Percentiles rank a stretch among this genome's conserved stretches.
These are phyloP conservation scores for Pheosia tremula DNA, from an alignment of 2,888 invertebrate species.

Conservation along the genomic window DNA sequence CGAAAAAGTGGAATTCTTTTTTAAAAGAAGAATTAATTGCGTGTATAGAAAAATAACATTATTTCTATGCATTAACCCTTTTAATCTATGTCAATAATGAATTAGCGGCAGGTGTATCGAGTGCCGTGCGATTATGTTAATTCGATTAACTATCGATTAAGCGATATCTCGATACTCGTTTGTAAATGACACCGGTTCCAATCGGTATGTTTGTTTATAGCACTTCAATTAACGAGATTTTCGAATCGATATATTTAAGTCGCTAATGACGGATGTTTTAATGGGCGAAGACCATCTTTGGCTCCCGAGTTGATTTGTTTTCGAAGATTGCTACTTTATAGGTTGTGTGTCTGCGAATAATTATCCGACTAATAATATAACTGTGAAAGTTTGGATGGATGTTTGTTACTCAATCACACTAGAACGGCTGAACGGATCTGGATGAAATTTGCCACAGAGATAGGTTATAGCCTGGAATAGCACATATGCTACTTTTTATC, in stretches of 20 bases:
- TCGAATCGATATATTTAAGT: constrained; percentile 21
- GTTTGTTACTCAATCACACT: too few species aligned
- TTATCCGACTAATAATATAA: too few species aligned
- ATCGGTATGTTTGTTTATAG: constrained; percentile 21
- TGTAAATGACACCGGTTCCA: constrained; percentile 38
- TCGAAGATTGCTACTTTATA: neutral
- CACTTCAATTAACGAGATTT: constrained; percentile 24
- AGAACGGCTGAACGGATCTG: too few species aligned
- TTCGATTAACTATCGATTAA: constrained; percentile 49
- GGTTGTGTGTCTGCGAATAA: too few species aligned
- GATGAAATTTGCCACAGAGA: too few species aligned
- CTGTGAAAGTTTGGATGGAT: too few species aligned
- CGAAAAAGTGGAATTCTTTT: too few species aligned
- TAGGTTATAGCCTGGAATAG: too few species aligned
- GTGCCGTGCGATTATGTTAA: constrained; percentile 49
- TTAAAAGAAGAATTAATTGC: neutral
- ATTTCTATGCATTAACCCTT: constrained; percentile 13
- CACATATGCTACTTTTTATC: too few species aligned
- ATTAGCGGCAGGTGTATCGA: constrained; percentile 46
- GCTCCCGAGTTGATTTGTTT: neutral
- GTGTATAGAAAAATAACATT: neutral
- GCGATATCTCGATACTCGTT: constrained; percentile 44
- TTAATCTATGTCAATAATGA: constrained; percentile 17
- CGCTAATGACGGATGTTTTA: neutral
- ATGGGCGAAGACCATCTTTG: neutral